phyloP scores from a whole-genome alignment of 2,888 invertebrate genomes.

The Platycheirus rosarum region DNA sequence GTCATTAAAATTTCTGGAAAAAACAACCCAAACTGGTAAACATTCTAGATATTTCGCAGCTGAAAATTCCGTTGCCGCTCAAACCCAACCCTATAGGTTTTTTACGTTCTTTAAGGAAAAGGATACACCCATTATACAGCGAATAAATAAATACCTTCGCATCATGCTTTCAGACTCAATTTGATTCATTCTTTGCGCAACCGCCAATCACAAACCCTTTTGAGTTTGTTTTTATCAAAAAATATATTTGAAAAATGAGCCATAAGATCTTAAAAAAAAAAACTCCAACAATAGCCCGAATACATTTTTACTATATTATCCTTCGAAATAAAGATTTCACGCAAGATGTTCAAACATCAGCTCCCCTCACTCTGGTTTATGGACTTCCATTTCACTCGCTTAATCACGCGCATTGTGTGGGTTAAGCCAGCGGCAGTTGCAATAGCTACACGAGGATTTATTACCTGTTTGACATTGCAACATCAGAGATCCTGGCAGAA shows the following conservation, averaged over 20 bases:
- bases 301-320: conserved; percentile 48
- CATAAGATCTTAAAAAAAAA: conserved; percentile 16
- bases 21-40: no score
- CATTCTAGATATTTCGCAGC: no score
- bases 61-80: no score
- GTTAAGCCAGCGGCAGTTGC: conserved; percentile 51
- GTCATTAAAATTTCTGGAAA: no score
- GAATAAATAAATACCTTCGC: no score
- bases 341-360: conserved; percentile 69
- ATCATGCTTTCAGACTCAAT: conserved; percentile 55
- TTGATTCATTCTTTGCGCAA: conserved; percentile 63
- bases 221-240: conserved; percentile 57
- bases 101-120: no score
- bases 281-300: conserved; percentile 27
- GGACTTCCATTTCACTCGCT: conserved; percentile 1
- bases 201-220: conserved; percentile 74
- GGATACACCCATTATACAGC: no score
- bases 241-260: background rate
- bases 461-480: conserved; percentile 63
- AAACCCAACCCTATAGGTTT: no score
- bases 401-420: conserved; percentile 51
- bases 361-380: conserved; percentile 21
- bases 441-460: conserved; percentile 50
- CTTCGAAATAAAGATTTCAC: conserved; percentile 65
- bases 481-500: conserved; percentile 58